Percentiles rank a stretch among this genome's conserved stretches.
Evolutionary conservation across 2,888 invertebrate species (phyloP).

Genomic region (Drosophila prostipennis): DNA sequence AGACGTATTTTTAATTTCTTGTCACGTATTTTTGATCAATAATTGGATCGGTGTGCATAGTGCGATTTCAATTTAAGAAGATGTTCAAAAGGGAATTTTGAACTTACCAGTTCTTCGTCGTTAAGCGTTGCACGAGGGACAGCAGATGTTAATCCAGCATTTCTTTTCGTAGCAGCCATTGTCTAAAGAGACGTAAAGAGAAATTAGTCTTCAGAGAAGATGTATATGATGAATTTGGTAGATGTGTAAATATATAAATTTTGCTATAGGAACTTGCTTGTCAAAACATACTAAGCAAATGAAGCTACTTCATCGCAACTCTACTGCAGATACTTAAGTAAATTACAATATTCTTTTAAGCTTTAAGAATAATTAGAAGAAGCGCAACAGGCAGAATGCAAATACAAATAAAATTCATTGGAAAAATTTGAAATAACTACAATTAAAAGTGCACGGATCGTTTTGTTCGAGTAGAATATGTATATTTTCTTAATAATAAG

Average conservation of each 20-base stretch:
- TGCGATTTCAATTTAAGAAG: no score
- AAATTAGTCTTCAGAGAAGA: neutral
- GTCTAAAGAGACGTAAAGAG: conserved; percentile 87
- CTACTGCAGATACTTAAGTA: conserved; percentile 8
- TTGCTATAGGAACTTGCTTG: neutral
- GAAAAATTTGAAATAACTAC: conserved; percentile 3
- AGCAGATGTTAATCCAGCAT: conserved; percentile 98
- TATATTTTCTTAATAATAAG: neutral
- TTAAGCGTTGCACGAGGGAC: conserved; percentile 98
- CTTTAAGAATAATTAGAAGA: conserved; percentile 15
- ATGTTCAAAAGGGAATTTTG: neutral
- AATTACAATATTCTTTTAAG: conserved; percentile 2
- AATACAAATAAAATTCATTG: conserved; percentile 18
- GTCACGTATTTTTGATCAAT: no score
- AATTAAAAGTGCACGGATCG: conserved; percentile 4
- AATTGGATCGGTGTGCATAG: no score
- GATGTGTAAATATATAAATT: neutral
- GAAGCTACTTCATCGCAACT: conserved; percentile 16
- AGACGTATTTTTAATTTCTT: no score
- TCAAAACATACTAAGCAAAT: conserved; percentile 29
- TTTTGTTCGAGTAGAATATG: conserved; percentile 1
- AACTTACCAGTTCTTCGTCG: conserved; percentile 97
- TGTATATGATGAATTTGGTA: neutral
- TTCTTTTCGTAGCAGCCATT: conserved; percentile 99
- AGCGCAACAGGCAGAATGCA: conserved; percentile 43